Base-by-base conservation (phyloP, 2,797 vertebrate genomes). In the Sciurus carolinensis region DNA sequence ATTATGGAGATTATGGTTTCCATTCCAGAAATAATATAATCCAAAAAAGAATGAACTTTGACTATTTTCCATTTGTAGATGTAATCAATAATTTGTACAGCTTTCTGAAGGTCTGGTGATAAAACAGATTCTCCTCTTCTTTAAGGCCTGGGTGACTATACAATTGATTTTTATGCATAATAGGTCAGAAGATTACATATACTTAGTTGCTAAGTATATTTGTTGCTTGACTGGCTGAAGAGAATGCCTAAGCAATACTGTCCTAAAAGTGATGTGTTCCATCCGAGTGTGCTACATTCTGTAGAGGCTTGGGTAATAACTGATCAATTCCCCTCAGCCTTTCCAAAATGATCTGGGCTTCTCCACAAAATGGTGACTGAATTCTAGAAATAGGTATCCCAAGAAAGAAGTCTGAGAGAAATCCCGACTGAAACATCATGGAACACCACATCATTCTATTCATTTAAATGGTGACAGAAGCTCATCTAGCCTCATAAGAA, bases 1-100 rank as follows among this genome's bases (percentile, higher is more conserved):
- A 69, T 79, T 4, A 90, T 67, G 10, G 39, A 72, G 42, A 15
- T 4, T 4, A 52, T 39, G 66, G n/a, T 94, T 81, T 54, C 18
- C 66, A 81, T 13, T 42, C 44, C 26, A n/a, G 20, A 83, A 66
- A 44, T 79, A 52, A 96, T 94, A 94, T 59, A n/a, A 83, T 59
- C 44, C 9, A 52, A 50, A 83, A 94, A 12, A 30, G 9, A 59
- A 14, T 81, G 47, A 62, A 87, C 50, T 9, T 73, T 10, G 4
- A 85, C 20, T 28, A 50, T 26, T 18, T 71, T 26, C 62, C 33
- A 50, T n/a, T 86, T 67, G 6, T 69, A 33, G 47, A 86, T 73
- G 26, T 69, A 15, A 57, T 7, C 57, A 76, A 44, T 12, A 4
- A 20, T 50, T 92, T 88, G 2, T 22, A 71, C 7, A 67, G 66